These are phyloP conservation scores for Polietes domitor DNA, from an alignment of 2,888 invertebrate species.

Conservation along the genomic window DNA sequence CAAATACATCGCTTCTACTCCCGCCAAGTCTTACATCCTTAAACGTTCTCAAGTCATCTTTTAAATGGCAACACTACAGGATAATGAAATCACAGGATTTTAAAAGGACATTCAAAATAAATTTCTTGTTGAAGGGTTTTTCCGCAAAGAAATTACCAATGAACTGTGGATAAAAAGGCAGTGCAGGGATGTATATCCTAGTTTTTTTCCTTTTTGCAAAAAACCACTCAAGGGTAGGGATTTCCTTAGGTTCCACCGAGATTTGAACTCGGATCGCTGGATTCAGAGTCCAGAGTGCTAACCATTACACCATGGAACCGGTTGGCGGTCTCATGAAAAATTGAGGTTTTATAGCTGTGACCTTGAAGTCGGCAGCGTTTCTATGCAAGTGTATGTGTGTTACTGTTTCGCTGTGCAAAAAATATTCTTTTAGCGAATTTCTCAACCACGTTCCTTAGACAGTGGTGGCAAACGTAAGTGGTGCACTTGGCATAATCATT, in stretches of 20 bases:
- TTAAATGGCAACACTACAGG: too few species aligned
- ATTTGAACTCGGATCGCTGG: conserved; percentile 79
- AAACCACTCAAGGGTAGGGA: too few species aligned
- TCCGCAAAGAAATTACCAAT: too few species aligned
- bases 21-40: too few species aligned
- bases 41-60: too few species aligned
- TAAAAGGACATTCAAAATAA: too few species aligned
- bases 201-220: neutral
- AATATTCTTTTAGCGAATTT: neutral
- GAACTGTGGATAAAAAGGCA: too few species aligned
- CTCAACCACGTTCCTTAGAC: conserved; percentile 11
- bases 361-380: neutral
- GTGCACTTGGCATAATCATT: neutral
- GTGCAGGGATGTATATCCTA: too few species aligned
- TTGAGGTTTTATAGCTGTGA: conserved; percentile 1
- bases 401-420: conserved; percentile 4
- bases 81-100: too few species aligned
- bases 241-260: conserved; percentile 76
- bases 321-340: neutral
- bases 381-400: neutral
- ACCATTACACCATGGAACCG: conserved; percentile 79
- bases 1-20: too few species aligned
- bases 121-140: too few species aligned
- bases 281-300: conserved; percentile 79
- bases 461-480: neutral